Evolutionary conservation across 2,113 vertebrate species (phyloP), one percentile per base, ranked within the genome.

Genomic region (Podarcis raffonei): DNA sequence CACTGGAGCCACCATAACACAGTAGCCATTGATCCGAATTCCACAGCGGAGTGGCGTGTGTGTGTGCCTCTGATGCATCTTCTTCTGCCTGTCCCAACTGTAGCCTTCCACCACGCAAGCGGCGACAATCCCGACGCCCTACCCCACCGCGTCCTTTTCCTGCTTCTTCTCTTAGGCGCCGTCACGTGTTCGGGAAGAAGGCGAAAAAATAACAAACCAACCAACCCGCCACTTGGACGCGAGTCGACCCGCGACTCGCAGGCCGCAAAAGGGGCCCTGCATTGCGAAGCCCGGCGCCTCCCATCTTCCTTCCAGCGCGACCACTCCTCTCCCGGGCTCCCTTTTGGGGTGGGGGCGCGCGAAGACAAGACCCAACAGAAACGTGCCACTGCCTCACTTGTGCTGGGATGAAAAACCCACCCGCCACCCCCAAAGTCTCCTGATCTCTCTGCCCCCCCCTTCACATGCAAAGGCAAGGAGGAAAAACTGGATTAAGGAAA

Each of bases 341-440:
- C 90, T 94, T 89, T 90, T 84, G 57, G 62, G 83, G 48, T 8
- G 48, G 91, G 82, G 89, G 79, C 77, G 57, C 1, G 35, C 18
- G 25, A 53, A 53, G 11, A 53, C 48, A 53, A 53, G 48, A 53
- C 48, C 37, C 76, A 74, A 37, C n/a, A 66, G 90, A 91, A 94
- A 94, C 93, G 94, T 91, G 96, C 95, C 95, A 80, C 75, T 81
- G 37, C 22, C 32, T 32, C 62, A 37, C 53, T n/a, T 30, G 16
- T 9, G 72, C 35, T 53, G 48, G 48, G 48, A 53, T 53, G 48
- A 53, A 53, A 53, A 53, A 53, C 11, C 48, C 48, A 53, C 48
- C 48, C 48, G 48, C 48, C 48, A 12, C 48, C 48, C 48, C 48
- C 48, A 11, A 48, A 48, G 32, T 20, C 23, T 76, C 37, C 74